A percentile compares a stretch with the other conserved stretches of the same genome.
These are phyloP conservation scores for Hypotaenidia philippensis DNA, from an alignment of 2,797 vertebrate species.

Conservation along the genomic window DNA sequence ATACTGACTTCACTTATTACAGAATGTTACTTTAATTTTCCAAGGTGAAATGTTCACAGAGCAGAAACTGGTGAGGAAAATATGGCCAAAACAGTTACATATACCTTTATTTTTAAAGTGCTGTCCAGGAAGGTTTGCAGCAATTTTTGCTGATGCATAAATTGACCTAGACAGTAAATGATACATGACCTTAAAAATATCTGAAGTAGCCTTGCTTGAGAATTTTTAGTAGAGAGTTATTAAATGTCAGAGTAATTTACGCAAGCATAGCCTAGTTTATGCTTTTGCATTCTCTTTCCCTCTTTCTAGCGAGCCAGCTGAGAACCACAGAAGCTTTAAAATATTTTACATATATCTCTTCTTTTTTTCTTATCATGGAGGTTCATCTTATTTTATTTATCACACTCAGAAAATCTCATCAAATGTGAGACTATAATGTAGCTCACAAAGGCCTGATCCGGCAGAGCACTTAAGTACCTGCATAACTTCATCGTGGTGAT, in stretches of 20 bases:
- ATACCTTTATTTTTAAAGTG: conserved; percentile 65
- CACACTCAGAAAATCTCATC: not conserved
- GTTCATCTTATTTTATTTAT: conserved; percentile 38
- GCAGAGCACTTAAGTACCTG: conserved; percentile 41
- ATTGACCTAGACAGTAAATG: conserved; percentile 65
- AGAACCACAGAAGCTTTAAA: not conserved
- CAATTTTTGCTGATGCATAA: conserved; percentile 64
- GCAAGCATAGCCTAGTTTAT: conserved; percentile 37
- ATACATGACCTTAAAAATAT: conserved; percentile 59
- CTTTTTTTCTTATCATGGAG: not conserved
- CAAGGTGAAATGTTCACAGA: conserved; percentile 34
- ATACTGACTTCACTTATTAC: conserved; percentile 49
- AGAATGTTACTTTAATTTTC: conserved; percentile 67
- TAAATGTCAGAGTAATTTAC: conserved; percentile 73
- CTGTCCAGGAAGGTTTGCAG: conserved; percentile 50
- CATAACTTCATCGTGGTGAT: conserved; percentile 43
- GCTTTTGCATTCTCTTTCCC: conserved; percentile 29
- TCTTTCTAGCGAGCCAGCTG: not conserved
- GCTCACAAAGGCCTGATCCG: conserved; percentile 38
- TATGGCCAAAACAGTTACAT: conserved; percentile 9
- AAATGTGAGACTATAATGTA: not conserved
- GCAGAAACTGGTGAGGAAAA: conserved; percentile 41
- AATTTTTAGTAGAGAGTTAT: conserved; percentile 67
- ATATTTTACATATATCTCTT: not conserved
- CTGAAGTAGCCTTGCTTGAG: conserved; percentile 61